These are phyloP conservation scores for Ephialtes manifestator DNA, from an alignment of 2,888 invertebrate species.

Conservation along the genomic window DNA sequence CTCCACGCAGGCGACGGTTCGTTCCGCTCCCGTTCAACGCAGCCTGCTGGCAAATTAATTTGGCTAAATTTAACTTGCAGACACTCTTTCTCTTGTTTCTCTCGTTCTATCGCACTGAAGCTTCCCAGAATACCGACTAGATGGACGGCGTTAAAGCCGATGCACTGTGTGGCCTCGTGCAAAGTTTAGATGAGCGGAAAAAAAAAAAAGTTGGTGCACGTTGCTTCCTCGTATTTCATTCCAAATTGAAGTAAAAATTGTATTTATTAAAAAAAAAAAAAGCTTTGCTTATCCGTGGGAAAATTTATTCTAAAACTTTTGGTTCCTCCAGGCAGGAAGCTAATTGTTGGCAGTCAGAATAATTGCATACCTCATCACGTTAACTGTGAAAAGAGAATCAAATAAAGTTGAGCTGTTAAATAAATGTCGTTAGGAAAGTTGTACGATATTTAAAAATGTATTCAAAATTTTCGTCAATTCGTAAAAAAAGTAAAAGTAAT, in stretches of 20 bases:
- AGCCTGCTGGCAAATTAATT: conserved; percentile 73
- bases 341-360: neutral
- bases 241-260: neutral
- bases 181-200: conserved; percentile 14
- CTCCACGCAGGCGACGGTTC: conserved; percentile 55
- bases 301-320: neutral
- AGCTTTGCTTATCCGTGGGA: neutral
- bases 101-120: conserved; percentile 26
- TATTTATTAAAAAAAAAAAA: no score
- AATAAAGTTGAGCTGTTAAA: no score
- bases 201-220: no score
- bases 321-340: no score
- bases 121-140: conserved; percentile 43
- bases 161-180: conserved; percentile 15
- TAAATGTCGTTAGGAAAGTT: no score
- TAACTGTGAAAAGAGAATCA: no score
- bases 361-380: no score
- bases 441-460: no score
- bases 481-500: neutral
- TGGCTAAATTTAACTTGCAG: conserved; percentile 72
- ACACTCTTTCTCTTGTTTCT: conserved; percentile 27
- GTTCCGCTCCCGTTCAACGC: conserved; percentile 65
- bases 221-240: neutral
- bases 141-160: conserved; percentile 55
- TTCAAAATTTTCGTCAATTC: no score